These are phyloP conservation scores for Tupaia tana DNA, from an alignment of 2,113 vertebrate species.

Conservation along the genomic window DNA sequence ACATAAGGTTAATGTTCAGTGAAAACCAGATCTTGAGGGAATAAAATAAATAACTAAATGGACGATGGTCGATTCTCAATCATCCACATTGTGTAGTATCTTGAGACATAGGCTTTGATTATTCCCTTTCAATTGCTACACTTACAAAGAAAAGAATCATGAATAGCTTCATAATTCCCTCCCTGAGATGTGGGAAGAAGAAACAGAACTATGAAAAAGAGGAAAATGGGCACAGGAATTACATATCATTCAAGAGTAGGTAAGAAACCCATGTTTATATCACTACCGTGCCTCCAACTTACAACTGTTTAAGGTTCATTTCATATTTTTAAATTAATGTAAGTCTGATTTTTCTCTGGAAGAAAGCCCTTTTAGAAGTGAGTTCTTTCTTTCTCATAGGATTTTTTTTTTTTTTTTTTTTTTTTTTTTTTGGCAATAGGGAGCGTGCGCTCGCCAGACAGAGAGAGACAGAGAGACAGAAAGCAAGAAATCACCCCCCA, in stretches of 20 bases:
- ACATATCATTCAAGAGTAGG: background rate
- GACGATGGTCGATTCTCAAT: background rate
- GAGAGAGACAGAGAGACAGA: too few species aligned
- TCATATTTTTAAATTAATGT: background rate
- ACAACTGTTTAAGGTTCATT: background rate
- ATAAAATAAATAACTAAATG: background rate
- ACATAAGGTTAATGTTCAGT: background rate
- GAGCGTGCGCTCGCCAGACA: too few species aligned
- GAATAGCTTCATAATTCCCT: background rate
- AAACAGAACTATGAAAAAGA: background rate
- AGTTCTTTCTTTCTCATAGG: background rate
- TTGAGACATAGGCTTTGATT: background rate
- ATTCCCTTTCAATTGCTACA: background rate
- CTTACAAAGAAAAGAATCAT: background rate
- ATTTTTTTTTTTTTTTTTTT: too few species aligned
- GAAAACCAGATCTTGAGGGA: background rate
- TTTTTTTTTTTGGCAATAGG: too few species aligned
- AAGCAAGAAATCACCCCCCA: too few species aligned
- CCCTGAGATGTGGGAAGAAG: background rate
- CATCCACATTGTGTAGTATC: background rate
- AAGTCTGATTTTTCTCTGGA: background rate
- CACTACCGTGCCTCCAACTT: background rate
- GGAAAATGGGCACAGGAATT: background rate
- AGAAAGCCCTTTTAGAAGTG: background rate
- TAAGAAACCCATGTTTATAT: background rate